Evolutionary conservation across 1,140 invertebrate species (phyloP).

Genomic region (Phymastichus coffea): DNA sequence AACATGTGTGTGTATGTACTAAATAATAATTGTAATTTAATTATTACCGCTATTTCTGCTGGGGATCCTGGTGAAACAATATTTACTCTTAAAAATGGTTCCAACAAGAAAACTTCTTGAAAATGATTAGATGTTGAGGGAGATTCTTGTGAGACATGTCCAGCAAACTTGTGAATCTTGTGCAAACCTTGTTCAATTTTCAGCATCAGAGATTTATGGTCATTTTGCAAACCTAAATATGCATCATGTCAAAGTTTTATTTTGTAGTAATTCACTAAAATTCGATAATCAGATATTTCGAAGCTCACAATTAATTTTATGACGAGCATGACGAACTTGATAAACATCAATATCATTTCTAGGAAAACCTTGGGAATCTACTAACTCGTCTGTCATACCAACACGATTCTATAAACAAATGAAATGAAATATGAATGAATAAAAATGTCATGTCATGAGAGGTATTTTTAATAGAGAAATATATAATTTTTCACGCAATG

Average conservation of each 20-base stretch:
- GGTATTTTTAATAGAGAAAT: not conserved
- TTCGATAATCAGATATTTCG: no score
- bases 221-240: conserved; percentile 80
- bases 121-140: conserved; percentile 12
- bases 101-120: conserved; percentile 29
- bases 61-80: conserved; percentile 77
- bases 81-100: conserved; percentile 72
- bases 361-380: conserved; percentile 86
- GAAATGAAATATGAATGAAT: not conserved
- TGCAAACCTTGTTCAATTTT: conserved; percentile 78
- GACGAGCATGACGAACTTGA: conserved; percentile 82
- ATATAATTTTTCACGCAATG: no score
- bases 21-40: not conserved
- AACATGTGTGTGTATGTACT: not conserved
- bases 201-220: conserved; percentile 82
- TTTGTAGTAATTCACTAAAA: no score
- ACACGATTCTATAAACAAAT: conserved; percentile 68
- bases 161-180: conserved; percentile 54
- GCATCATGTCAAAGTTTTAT: no score
- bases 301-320: conserved; percentile 82
- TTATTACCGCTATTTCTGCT: conserved; percentile 73
- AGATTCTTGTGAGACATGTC: not conserved
- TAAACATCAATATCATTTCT: conserved; percentile 88
- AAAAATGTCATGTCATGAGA: conserved; percentile 13
- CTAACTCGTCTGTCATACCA: conserved; percentile 82